Evolutionary conservation across 2,888 invertebrate species (phyloP).

Genomic region (Embidobia sp.): DNA sequence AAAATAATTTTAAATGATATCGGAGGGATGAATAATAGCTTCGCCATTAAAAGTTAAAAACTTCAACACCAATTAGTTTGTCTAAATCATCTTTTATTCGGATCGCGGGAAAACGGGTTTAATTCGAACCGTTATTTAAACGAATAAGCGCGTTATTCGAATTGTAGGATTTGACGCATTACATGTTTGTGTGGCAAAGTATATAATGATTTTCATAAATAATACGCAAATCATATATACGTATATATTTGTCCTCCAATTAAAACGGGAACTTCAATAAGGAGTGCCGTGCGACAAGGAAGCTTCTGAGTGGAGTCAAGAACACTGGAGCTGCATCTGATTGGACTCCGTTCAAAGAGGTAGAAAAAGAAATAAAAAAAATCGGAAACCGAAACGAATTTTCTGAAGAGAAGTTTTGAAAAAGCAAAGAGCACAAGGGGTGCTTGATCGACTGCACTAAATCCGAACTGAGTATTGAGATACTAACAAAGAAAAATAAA

Average conservation of each 20-base stretch:
- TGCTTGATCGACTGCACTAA: conserved; percentile 35
- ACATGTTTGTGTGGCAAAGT: neutral
- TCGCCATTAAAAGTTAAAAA: too few species aligned
- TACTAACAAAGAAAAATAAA: conserved; percentile 36
- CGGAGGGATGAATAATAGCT: too few species aligned
- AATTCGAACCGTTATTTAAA: too few species aligned
- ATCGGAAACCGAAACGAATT: conserved; percentile 40
- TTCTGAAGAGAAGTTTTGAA: conserved; percentile 29
- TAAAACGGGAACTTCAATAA: conserved; percentile 35
- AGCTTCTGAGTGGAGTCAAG: conserved; percentile 37
- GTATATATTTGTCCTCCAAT: conserved; percentile 29
- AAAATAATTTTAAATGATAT: too few species aligned
- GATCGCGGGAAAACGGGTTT: too few species aligned
- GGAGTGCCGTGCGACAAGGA: conserved; percentile 14
- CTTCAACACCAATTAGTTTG: too few species aligned
- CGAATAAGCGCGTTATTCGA: too few species aligned
- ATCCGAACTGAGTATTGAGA: conserved; percentile 28
- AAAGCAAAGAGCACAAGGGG: conserved; percentile 22
- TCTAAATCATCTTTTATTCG: too few species aligned
- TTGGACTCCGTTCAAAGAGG: conserved; percentile 39
- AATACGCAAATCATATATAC: neutral
- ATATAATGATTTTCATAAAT: neutral
- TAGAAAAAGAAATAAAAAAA: conserved; percentile 26
- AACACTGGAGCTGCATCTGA: conserved; percentile 44
- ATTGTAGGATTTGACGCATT: neutral